Evolutionary conservation across 2,888 invertebrate genomes (phyloP).

Genomic region (Bhutanitis thaidina): DNA sequence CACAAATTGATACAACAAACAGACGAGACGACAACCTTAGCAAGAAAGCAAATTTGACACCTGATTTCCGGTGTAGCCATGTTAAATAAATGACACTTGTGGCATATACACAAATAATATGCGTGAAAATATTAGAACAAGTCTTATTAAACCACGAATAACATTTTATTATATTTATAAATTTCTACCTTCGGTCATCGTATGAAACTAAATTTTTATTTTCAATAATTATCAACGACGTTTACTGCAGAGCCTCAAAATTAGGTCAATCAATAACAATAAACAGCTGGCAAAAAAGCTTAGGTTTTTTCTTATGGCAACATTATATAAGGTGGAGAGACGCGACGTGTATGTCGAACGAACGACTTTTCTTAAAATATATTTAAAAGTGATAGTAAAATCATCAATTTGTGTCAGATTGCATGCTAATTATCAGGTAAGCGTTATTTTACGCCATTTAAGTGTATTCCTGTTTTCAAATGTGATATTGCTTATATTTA

Average conservation of each 20-base stretch:
- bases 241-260: background rate
- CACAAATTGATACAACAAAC: slow-evolving; percentile 78
- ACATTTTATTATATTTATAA: no score
- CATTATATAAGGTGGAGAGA: slow-evolving; percentile 45
- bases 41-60: slow-evolving; percentile 58
- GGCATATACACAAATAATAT: background rate
- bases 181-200: no score
- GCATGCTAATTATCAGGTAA: slow-evolving; percentile 35
- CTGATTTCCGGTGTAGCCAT: slow-evolving; percentile 43
- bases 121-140: no score
- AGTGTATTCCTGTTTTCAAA: background rate
- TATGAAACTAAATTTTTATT: no score
- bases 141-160: no score
- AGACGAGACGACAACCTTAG: slow-evolving; percentile 47
- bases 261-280: slow-evolving; percentile 15
- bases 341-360: slow-evolving; percentile 59
- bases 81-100: slow-evolving; percentile 18
- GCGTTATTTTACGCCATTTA: slow-evolving; percentile 18
- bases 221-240: no score
- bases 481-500: slow-evolving; percentile 22
- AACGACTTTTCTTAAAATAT: slow-evolving; percentile 48
- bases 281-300: slow-evolving; percentile 5
- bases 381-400: slow-evolving; percentile 34
- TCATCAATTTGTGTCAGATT: slow-evolving; percentile 31
- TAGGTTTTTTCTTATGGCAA: slow-evolving; percentile 31